Conservation (phyloP, 1,140 invertebrate genomes). For the Eufriesea mexicana region DNA sequence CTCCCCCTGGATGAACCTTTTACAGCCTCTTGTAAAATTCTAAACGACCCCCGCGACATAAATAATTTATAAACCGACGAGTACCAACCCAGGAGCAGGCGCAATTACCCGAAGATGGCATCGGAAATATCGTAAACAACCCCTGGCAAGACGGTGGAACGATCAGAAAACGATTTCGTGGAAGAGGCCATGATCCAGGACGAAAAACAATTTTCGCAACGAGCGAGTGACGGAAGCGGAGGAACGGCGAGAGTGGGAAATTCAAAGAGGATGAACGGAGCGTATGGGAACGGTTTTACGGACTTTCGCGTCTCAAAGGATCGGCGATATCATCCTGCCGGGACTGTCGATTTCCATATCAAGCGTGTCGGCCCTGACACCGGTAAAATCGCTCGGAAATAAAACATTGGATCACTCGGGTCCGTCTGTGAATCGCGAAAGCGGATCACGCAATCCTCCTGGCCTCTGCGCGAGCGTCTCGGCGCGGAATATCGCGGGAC, state of each 20-base stretch:
- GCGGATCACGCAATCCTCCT: background rate
- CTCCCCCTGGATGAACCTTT: too few species aligned
- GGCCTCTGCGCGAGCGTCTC: background rate
- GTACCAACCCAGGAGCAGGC: too few species aligned
- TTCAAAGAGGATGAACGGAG: conserved; percentile 11
- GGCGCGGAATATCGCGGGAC: background rate
- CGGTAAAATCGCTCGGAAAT: conserved; percentile 20
- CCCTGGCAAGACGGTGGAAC: too few species aligned
- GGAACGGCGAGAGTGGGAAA: background rate
- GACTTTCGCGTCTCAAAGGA: conserved; percentile 28
- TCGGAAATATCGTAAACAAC: too few species aligned
- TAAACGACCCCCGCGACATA: too few species aligned
- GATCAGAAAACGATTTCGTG: background rate
- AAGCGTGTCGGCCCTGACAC: background rate
- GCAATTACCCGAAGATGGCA: too few species aligned
- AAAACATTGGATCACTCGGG: background rate
- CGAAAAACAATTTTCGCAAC: background rate
- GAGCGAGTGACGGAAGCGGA: background rate
- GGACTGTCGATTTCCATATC: conserved; percentile 29
- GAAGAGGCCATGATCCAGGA: background rate
- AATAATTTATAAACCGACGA: too few species aligned
- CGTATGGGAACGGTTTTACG: conserved; percentile 12
- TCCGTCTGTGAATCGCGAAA: background rate
- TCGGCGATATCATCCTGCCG: conserved; percentile 20
- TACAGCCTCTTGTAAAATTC: too few species aligned